Evolutionary conservation across 1,140 invertebrate species (phyloP).

Genomic region (Lepidurus packardi): DNA sequence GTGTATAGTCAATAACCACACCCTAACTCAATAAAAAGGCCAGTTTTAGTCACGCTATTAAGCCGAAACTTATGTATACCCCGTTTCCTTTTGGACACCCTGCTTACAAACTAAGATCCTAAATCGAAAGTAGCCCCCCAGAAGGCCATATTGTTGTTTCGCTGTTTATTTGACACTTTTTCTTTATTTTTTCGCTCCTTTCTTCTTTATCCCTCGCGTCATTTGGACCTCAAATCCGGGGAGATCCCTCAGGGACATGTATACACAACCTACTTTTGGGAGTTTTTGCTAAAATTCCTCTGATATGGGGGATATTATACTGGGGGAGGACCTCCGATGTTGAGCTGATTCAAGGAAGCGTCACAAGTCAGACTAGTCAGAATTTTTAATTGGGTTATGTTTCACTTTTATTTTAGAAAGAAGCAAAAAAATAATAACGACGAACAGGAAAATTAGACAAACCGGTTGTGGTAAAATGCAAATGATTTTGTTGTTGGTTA

Average conservation of each 20-base stretch:
- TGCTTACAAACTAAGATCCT: background rate
- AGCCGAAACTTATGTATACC: background rate
- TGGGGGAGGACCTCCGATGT: too few species aligned
- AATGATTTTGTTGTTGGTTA: background rate
- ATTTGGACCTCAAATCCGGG: background rate
- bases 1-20: background rate
- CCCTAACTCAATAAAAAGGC: background rate
- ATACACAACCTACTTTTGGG: background rate
- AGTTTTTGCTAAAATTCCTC: background rate
- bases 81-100: background rate
- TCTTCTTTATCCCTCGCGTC: background rate
- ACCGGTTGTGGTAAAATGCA: background rate
- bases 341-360: too few species aligned
- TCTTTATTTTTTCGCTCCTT: background rate
- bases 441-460: background rate
- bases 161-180: background rate
- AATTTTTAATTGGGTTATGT: too few species aligned
- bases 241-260: background rate
- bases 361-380: too few species aligned
- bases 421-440: background rate
- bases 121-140: background rate
- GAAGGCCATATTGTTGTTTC: conserved; percentile 11
- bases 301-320: too few species aligned
- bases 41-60: background rate
- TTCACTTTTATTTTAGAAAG: too few species aligned